phyloP scores from a whole-genome alignment of 2,113 vertebrate species.

The Channa argus region DNA sequence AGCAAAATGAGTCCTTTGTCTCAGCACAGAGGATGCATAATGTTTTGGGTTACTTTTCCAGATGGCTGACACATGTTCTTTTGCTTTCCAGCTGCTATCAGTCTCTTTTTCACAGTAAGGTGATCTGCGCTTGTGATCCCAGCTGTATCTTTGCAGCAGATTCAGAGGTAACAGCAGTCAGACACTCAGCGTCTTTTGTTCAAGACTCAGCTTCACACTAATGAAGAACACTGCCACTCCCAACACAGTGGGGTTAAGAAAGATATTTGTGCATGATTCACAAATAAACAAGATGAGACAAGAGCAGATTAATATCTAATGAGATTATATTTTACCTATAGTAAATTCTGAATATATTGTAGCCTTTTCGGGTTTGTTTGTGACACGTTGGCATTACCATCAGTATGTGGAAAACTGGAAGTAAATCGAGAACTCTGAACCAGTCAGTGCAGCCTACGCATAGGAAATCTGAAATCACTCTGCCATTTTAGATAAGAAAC shows the following conservation, averaged over 20 bases:
- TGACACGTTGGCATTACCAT: slow-evolving; percentile 45
- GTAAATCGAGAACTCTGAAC: slow-evolving; percentile 50
- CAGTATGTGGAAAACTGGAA: slow-evolving; percentile 39
- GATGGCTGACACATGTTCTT: slow-evolving; percentile 80
- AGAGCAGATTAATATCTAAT: not conserved
- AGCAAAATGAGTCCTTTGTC: slow-evolving; percentile 76
- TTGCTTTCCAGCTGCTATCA: slow-evolving; percentile 77
- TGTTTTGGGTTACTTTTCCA: slow-evolving; percentile 73
- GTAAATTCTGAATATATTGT: not conserved
- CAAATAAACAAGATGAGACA: not conserved
- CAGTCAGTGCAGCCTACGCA: slow-evolving; percentile 42
- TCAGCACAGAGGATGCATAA: slow-evolving; percentile 60
- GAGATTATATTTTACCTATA: no score
- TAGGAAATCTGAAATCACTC: slow-evolving; percentile 64
- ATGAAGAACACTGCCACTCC: slow-evolving; percentile 44
- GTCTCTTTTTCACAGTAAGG: slow-evolving; percentile 74
- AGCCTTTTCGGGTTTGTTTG: slow-evolving; percentile 22
- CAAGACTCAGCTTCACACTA: slow-evolving; percentile 58
- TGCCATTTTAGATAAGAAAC: slow-evolving; percentile 74
- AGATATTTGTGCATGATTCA: not conserved
- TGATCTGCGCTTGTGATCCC: slow-evolving; percentile 72
- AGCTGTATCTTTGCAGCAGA: slow-evolving; percentile 71
- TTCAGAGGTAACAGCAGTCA: slow-evolving; percentile 68
- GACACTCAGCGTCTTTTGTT: slow-evolving; percentile 38
- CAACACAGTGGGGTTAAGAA: slow-evolving; percentile 19